Conservation (phyloP, 2,113 vertebrate species). For the Opisthocomus hoazin region DNA sequence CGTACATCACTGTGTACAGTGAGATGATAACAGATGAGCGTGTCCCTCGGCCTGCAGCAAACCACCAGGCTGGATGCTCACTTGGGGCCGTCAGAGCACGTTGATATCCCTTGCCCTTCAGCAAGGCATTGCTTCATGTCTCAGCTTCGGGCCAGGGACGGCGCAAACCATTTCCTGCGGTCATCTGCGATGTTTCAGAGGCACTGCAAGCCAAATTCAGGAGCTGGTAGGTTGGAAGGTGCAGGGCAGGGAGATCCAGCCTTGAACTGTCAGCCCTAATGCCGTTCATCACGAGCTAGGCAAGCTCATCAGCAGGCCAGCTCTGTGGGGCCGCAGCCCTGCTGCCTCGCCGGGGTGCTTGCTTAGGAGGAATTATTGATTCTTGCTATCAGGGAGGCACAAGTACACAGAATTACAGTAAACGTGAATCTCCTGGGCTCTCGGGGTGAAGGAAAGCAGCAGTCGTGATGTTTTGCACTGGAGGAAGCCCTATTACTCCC, state of each 20-base stretch:
- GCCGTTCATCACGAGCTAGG: not conserved
- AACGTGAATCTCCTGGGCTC: not conserved
- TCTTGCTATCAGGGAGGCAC: not conserved
- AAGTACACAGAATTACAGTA: not conserved
- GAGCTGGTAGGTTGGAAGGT: not conserved
- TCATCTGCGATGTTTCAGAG: too few relatives aligned
- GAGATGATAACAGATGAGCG: accelerated
- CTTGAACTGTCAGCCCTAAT: not conserved
- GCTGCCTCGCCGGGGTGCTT: not conserved
- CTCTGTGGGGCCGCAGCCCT: not conserved
- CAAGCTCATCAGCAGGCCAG: not conserved
- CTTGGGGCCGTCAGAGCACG: accelerated
- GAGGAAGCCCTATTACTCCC: not conserved
- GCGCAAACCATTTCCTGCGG: not conserved
- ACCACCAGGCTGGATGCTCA: not conserved
- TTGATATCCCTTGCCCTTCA: not conserved
- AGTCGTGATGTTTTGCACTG: not conserved
- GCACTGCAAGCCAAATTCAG: not conserved
- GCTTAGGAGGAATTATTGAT: not conserved
- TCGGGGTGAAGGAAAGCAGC: not conserved
- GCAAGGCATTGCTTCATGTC: accelerated
- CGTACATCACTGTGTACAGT: not conserved
- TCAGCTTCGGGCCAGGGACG: not conserved
- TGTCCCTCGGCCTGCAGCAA: not conserved
- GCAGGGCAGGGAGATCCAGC: not conserved